Conservation (phyloP, 2,797 vertebrate species). For the Onychomys arenicola region DNA sequence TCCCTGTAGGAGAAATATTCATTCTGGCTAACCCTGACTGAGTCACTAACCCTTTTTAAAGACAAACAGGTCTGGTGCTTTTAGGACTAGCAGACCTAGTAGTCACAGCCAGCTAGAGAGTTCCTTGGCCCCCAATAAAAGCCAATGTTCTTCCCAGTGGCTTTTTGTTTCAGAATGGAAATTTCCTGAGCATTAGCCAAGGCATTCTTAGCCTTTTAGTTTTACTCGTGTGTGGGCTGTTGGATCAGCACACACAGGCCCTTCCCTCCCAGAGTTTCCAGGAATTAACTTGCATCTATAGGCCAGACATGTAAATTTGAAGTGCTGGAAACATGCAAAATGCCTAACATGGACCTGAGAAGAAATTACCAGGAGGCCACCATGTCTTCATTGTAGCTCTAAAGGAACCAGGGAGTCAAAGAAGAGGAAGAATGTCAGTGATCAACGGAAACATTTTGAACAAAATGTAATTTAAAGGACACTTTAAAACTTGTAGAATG, state of each 20-base stretch:
- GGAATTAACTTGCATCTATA: neutral
- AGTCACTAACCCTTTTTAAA: neutral
- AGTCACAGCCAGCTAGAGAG: neutral
- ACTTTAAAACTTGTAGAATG: neutral
- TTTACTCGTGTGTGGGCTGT: neutral
- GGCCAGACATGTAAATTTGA: neutral
- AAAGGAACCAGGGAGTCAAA: neutral
- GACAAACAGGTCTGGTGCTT: neutral
- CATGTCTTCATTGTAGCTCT: neutral
- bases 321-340: neutral
- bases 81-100: neutral
- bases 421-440: neutral
- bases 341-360: neutral
- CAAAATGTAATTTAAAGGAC: neutral
- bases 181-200: neutral
- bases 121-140: neutral
- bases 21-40: neutral
- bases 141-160: neutral
- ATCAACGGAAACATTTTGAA: neutral
- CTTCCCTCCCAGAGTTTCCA: neutral
- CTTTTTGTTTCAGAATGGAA: neutral
- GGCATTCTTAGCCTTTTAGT: neutral
- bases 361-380: neutral
- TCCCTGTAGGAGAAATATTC: neutral
- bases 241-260: neutral